Conservation (phyloP, 1,140 invertebrate genomes). For the Bombus waltoni region DNA sequence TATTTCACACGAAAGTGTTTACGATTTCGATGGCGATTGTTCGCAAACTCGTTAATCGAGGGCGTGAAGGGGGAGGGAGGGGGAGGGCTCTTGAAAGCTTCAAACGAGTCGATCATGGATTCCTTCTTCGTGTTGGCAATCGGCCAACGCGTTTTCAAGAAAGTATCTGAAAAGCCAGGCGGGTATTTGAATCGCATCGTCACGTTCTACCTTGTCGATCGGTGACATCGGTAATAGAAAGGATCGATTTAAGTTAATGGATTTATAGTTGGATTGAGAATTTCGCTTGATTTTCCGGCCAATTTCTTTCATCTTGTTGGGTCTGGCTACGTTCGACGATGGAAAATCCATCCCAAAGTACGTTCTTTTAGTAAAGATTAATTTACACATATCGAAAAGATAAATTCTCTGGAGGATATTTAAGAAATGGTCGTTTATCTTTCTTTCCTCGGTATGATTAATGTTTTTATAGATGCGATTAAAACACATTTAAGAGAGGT, state of each 20-base stretch:
- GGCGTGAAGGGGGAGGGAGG: no score
- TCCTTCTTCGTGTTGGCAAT: background rate
- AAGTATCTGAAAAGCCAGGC: background rate
- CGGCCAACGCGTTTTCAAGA: slow-evolving; percentile 7
- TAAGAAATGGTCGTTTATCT: no score
- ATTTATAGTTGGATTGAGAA: background rate
- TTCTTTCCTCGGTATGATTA: no score
- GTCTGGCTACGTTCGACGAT: background rate
- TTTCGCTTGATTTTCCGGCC: background rate
- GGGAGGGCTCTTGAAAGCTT: background rate
- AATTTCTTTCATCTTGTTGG: background rate
- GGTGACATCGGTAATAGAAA: slow-evolving; percentile 24
- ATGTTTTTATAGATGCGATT: background rate
- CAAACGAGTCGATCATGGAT: background rate
- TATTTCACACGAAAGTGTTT: background rate
- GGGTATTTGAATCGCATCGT: slow-evolving; percentile 14
- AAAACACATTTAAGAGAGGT: background rate
- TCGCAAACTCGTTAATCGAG: slow-evolving; percentile 18
- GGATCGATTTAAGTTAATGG: slow-evolving; percentile 7
- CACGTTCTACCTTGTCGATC: slow-evolving; percentile 7
- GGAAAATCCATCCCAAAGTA: background rate
- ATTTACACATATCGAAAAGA: background rate
- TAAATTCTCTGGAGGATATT: background rate
- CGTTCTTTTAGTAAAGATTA: background rate
- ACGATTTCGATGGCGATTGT: background rate